Percentiles rank a stretch among this genome's conserved stretches.
Conservation (phyloP, 2,113 vertebrate species). For the western clawed frog (Xenopus tropicalis) region DNA sequence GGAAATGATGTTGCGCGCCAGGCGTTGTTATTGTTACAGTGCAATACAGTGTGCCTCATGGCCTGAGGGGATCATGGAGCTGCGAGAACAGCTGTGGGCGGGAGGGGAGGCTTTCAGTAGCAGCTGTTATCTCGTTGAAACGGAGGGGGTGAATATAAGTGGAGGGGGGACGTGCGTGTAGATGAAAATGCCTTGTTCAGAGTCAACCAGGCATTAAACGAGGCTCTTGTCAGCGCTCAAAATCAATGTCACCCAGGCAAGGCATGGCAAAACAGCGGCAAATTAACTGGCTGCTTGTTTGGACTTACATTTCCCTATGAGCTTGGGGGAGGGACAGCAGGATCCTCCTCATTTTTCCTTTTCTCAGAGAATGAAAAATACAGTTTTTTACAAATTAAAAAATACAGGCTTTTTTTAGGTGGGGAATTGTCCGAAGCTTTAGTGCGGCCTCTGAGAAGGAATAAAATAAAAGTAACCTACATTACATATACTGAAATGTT, state of each 20-base stretch:
- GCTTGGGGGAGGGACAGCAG: background rate
- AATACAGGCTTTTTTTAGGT: too few species aligned
- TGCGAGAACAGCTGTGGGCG: conserved; percentile 30
- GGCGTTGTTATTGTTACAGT: conserved; percentile 29
- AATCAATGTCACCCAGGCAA: conserved; percentile 59
- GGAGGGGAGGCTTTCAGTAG: conserved; percentile 55
- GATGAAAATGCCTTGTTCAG: conserved; percentile 54
- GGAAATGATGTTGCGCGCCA: conserved; percentile 27
- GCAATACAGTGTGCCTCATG: conserved; percentile 19
- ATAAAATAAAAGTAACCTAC: too few species aligned
- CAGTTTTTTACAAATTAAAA: too few species aligned
- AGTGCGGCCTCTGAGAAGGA: too few species aligned
- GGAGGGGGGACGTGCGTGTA: conserved; percentile 47
- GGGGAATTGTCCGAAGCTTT: too few species aligned
- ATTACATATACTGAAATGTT: too few species aligned
- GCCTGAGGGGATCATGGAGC: conserved; percentile 24
- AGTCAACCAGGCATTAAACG: conserved; percentile 66
- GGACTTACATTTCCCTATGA: background rate
- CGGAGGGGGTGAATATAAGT: conserved; percentile 13
- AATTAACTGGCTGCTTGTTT: conserved; percentile 42
- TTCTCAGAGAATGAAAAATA: too few species aligned
- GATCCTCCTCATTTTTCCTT: background rate
- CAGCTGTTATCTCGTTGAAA: conserved; percentile 74
- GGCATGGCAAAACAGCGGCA: conserved; percentile 48
- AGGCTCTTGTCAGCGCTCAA: conserved; percentile 56